These are phyloP conservation scores for Rhombomys opimus DNA, from an alignment of 2,113 vertebrate genomes.

Conservation along the genomic window DNA sequence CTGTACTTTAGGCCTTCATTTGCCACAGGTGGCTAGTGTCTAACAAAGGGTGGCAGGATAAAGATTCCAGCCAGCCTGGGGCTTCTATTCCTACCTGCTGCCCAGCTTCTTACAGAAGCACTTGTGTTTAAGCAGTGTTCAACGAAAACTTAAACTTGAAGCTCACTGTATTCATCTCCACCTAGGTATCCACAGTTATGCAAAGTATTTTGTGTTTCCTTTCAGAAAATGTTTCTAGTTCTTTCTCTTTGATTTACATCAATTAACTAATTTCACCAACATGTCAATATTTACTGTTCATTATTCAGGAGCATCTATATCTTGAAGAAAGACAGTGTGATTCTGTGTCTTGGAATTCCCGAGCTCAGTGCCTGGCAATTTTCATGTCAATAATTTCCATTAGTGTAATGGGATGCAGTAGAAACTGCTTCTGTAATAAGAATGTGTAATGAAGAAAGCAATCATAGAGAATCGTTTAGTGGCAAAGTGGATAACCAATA, in stretches of 20 bases:
- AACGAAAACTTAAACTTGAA: neutral
- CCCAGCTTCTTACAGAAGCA: neutral
- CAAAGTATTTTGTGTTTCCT: slow-evolving; percentile 64
- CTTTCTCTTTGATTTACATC: slow-evolving; percentile 75
- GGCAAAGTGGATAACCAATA: slow-evolving; percentile 80
- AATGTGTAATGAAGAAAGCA: slow-evolving; percentile 72
- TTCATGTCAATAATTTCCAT: slow-evolving; percentile 82
- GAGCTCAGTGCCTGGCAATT: slow-evolving; percentile 70
- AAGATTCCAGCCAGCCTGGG: neutral
- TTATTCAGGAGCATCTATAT: slow-evolving; percentile 71
- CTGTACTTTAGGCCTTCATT: neutral
- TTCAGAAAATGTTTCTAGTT: slow-evolving; percentile 65
- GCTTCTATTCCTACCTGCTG: neutral
- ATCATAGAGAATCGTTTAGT: slow-evolving; percentile 71
- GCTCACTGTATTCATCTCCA: slow-evolving; percentile 17
- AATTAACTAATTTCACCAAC: slow-evolving; percentile 62
- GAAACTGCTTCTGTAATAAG: slow-evolving; percentile 74
- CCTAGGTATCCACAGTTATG: neutral
- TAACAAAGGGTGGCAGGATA: neutral
- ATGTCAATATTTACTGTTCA: slow-evolving; percentile 81
- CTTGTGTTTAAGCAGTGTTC: slow-evolving; percentile 30
- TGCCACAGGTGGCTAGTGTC: neutral
- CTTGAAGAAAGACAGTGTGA: slow-evolving; percentile 72
- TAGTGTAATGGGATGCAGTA: slow-evolving; percentile 78
- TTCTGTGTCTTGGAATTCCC: slow-evolving; percentile 46